Evolutionary conservation across 2,888 invertebrate genomes (phyloP).

Genomic region (Spialia ferax): DNA sequence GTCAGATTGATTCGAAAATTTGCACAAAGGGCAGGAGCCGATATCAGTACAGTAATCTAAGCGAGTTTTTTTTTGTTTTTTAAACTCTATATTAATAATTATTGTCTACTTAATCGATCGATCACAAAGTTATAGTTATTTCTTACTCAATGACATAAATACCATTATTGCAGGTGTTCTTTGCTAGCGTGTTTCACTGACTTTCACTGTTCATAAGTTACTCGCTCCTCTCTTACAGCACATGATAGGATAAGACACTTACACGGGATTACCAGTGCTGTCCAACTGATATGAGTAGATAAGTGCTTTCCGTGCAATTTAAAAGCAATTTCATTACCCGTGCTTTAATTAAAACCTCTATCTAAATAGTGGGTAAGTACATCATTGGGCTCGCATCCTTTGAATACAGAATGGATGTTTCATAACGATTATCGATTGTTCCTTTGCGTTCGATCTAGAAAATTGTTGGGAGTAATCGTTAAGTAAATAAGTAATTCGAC

Average conservation of each 20-base stretch:
- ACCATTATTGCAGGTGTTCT: not conserved
- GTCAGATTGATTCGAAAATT: too few relatives aligned
- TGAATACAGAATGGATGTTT: conserved; percentile 29
- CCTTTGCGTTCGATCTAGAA: conserved; percentile 11
- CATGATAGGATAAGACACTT: conserved; percentile 5
- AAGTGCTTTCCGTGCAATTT: conserved; percentile 36
- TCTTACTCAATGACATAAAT: too few relatives aligned
- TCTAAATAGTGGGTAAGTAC: conserved; percentile 38
- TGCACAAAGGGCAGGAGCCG: too few relatives aligned
- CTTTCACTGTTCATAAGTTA: not conserved
- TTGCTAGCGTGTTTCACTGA: not conserved
- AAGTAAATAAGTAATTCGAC: conserved; percentile 71
- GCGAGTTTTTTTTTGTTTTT: too few relatives aligned
- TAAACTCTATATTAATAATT: too few relatives aligned
- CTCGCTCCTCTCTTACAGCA: not conserved
- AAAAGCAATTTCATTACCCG: conserved; percentile 39
- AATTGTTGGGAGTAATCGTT: conserved; percentile 47
- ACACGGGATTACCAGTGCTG: conserved; percentile 5
- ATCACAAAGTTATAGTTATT: too few relatives aligned
- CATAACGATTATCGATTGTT: conserved; percentile 21
- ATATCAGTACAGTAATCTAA: too few relatives aligned
- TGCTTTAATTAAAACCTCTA: conserved; percentile 38
- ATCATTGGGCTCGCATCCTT: conserved; percentile 28
- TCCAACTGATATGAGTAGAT: conserved; percentile 38
- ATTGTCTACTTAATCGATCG: too few relatives aligned